Evolutionary conservation across 2,797 vertebrate genomes (phyloP).

Genomic region (Coreius guichenoti): DNA sequence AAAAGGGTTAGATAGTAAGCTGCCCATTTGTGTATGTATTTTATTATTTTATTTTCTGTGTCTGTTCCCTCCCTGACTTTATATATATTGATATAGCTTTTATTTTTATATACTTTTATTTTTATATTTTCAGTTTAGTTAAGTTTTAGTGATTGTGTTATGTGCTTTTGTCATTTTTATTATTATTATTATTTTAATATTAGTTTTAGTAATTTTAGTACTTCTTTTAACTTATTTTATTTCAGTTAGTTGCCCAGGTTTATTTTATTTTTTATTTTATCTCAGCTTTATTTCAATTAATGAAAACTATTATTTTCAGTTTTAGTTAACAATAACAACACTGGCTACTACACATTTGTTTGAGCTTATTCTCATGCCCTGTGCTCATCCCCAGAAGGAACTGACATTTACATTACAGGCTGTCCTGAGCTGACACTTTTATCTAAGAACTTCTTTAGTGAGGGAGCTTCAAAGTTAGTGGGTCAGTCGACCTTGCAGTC

Average conservation of each 20-base stretch:
- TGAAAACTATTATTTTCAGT: not conserved
- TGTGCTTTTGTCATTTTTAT: not conserved
- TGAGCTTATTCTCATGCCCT: not conserved
- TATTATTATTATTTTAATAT: not conserved
- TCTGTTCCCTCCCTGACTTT: too few relatives aligned
- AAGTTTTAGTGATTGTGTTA: too few relatives aligned
- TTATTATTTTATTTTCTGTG: not conserved
- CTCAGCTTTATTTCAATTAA: not conserved
- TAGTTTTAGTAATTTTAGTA: not conserved
- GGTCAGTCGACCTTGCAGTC: slow-evolving; percentile 13
- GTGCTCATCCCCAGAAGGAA: not conserved
- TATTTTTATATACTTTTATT: not conserved
- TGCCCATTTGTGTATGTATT: not conserved
- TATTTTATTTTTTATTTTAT: not conserved
- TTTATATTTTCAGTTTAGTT: not conserved
- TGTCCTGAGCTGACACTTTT: slow-evolving; percentile 16
- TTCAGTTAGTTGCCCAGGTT: not conserved
- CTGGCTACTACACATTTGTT: not conserved
- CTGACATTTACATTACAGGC: not conserved
- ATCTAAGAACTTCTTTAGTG: not conserved
- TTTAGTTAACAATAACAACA: not conserved
- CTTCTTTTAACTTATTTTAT: not conserved
- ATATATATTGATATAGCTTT: not conserved
- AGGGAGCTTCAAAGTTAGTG: not conserved
- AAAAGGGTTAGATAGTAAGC: not conserved